Conservation (phyloP, 2,797 vertebrate species). For the Siniperca obscura region DNA sequence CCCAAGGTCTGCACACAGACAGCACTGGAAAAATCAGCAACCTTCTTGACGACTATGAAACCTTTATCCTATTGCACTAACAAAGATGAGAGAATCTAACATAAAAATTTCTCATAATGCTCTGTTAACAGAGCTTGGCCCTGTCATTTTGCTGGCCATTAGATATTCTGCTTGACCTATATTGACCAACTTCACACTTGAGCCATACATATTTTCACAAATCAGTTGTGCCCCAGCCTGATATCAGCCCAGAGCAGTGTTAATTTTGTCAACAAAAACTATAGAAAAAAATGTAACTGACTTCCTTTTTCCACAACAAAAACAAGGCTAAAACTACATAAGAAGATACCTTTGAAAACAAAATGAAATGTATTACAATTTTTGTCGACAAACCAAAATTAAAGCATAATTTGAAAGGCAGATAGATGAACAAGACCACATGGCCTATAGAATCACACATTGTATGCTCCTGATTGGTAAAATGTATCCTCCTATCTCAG, state of each 20-base stretch:
- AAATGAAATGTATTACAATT: neutral
- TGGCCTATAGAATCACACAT: neutral
- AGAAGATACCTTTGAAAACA: neutral
- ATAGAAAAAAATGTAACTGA: too few relatives aligned
- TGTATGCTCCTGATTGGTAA: neutral
- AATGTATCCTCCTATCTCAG: neutral
- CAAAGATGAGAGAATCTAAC: neutral
- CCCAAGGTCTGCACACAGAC: too few relatives aligned
- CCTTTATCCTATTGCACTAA: neutral
- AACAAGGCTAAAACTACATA: neutral
- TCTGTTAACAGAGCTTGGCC: neutral
- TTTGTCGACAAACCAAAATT: neutral
- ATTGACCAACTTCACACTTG: neutral
- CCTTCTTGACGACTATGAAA: neutral
- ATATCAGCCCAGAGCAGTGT: neutral
- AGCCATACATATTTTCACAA: constrained; percentile 2
- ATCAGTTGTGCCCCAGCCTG: neutral
- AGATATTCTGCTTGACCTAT: constrained; percentile 6
- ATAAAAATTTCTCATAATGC: neutral
- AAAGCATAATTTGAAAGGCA: neutral
- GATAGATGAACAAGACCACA: neutral
- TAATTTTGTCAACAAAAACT: neutral
- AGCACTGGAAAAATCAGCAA: neutral
- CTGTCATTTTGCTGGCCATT: neutral
- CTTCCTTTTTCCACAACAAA: too few relatives aligned